Base-by-base conservation (phyloP, 2,888 invertebrate species). In the Malachius bipustulatus region DNA sequence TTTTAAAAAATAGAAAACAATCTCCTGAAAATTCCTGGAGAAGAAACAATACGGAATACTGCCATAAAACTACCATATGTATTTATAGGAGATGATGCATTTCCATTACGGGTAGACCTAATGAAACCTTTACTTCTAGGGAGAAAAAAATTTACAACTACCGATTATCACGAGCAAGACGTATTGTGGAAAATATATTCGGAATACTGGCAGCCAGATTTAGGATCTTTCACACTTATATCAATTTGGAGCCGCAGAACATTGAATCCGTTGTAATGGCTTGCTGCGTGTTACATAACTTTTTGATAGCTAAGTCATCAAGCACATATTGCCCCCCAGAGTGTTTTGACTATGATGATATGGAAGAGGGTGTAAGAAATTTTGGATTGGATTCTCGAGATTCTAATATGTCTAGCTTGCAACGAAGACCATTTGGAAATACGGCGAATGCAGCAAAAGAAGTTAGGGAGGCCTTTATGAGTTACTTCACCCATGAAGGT, bases 201-300 rank as follows among this genome's bases (percentile, higher is more conserved):
- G 47, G 49, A 15, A 52, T 54, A 14, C 35, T 50, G 30, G 35
- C 43, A 26, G 36, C 37, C 4, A 38, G 50, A 39, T 54, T 54
- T 43, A 28, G 47, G 33, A 40, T 54, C 34, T 43, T 53, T 13
- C 45, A 47, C 30, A 42, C 40, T 36, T 34, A 38, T 32, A 48
- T 50, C 19, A 36, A 40, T 32, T 30, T 50, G 31, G 15, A 32
- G 12, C 27, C 31, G 30, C 35, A 38, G 30, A 38, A 36, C 30
- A 24, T 32, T 32, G 42, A 43, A 10, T 32, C 30, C 14, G 39
- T 43, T 13, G 42, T 46, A 14, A 35, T 44, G 40, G 45, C 43
- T 16, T 38, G 35, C 26, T 46, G 41, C 37, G 38, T 30, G 16
- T 32, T 46, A 26, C 44, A 47, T 37, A 47, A 42, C 35, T 43